Base-by-base conservation (phyloP, 2,797 vertebrate genomes). In the Enteromius argenteus region DNA sequence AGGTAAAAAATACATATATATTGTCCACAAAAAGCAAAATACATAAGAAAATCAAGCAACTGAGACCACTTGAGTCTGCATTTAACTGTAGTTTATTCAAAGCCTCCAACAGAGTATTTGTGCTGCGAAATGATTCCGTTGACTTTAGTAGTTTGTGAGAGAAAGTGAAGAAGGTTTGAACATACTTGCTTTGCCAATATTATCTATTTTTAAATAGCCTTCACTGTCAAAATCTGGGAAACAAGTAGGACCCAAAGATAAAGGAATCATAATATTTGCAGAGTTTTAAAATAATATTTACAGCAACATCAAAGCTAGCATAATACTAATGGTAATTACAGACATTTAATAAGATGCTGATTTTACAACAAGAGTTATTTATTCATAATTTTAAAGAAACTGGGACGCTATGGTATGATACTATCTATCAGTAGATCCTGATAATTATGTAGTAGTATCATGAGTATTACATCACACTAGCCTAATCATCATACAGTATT, bases 221-320 rank as follows among this genome's bases (percentile, higher is more conserved):
- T 76, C 17, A 56, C 35, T 67, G 23, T 53, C 42, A 49, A 69
- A 68, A 68, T 80, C 35, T 69, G 30, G 14, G 15, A 11, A 42
- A 19, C 15, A 19, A 66, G 35, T 21, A 64, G 37, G n/a, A 56
- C 14, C 66, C 35, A 69, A 69, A 71, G 42, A 42, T 44, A 30
- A 71, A 71, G 11, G 46, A n/a, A 83, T 39, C 46, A 32, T 56
- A 68, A 53, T 76, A 76, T 68, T 56, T 83, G n/a, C 32, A 76
- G 6, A 4, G 7, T 76, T 56, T 27, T 19, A 42, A 83, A 77
- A 35, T 42, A 44, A 69, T 27, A 56, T 77, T 68, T 69, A 35
- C 49, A 68, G 17, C 62, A 64, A 73, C 37, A 83, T 83, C 72
- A 83, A 76, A 76, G 62, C 81, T 75, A 13, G 19, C 35, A 58